These are phyloP conservation scores for Gymnoscopelus braueri DNA, from an alignment of 2,797 vertebrate genomes.

Conservation along the genomic window DNA sequence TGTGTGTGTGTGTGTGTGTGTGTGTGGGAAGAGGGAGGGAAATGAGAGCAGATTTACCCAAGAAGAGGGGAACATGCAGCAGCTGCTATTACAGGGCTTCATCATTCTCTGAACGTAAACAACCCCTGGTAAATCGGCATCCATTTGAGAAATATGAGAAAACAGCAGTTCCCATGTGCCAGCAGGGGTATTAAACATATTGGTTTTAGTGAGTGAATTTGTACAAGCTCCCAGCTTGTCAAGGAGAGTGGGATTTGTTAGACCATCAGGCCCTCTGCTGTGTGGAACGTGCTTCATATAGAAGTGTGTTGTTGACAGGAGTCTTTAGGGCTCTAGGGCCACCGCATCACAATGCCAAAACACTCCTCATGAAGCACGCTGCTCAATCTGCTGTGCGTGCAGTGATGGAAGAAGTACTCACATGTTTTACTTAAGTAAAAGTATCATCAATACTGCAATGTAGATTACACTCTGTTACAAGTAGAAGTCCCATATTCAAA, in stretches of 20 bases:
- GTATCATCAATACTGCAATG: too few relatives aligned
- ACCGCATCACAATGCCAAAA: too few relatives aligned
- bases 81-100: conserved; percentile 41
- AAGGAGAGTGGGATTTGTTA: neutral
- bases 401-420: too few relatives aligned
- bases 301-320: neutral
- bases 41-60: conserved; percentile 41
- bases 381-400: too few relatives aligned
- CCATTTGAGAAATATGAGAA: conserved; percentile 25
- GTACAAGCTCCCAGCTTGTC: neutral
- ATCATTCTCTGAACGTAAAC: conserved; percentile 37
- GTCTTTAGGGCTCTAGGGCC: neutral
- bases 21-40: conserved; percentile 16
- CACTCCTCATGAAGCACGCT: too few relatives aligned
- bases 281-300: too few relatives aligned
- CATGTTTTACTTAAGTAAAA: too few relatives aligned
- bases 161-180: conserved; percentile 25
- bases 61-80: conserved; percentile 40
- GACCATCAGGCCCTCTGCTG: neutral
- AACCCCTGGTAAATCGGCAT: conserved; percentile 33
- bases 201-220: conserved; percentile 24
- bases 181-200: conserved; percentile 13
- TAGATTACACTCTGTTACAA: too few relatives aligned
- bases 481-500: too few relatives aligned
- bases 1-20: too few relatives aligned